Base-by-base conservation (phyloP, 2,113 vertebrate genomes). In the Chaetodon auriga region DNA sequence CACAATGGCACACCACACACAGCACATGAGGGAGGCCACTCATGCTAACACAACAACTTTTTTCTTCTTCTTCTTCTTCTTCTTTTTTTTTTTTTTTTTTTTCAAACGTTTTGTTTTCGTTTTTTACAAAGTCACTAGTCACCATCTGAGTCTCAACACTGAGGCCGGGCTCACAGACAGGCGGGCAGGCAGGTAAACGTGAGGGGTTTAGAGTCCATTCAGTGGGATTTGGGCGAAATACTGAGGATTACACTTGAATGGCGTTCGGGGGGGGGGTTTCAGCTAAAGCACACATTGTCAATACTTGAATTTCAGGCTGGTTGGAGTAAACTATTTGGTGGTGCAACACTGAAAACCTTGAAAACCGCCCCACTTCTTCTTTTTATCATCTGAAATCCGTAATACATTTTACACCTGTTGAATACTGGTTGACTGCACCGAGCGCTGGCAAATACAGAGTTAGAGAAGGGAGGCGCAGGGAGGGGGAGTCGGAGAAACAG, bases 101-200 rank as follows among this genome's bases (percentile, higher is more conserved):
- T 57, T 23, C 4, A 83, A 71, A 86, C 65, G 57, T 88, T 87
- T 87, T 87, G 15, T 83, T 82, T 75, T 86, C 58, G 49, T 73
- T 82, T 92, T 91, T 90, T 86, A 94, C 90, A 94, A 92, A 94
- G 86, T 94, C 89, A 93, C 93, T 88, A 91, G 93, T 92, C 93
- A 91, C 92, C 91, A 90, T 92, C 92, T 90, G 91, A 94, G 93
- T 89, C 88, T 90, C 43, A 55, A 81, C 89, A 80, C 82, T 45
- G 86, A 82, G 78, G 88, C 83, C 66, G 43, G 90, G 89, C 90
- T 70, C 89, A 86, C 75, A 91, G 86, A 90, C 87, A 84, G 91
- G 66, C 80, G 79, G 74, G 25, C 35, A 63, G 87, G 75, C 64
- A 49, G 60, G 41, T 62, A 68, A 18, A 68, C 21, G 14, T 46